Percentiles rank a stretch among this genome's conserved stretches.
Conservation (phyloP, 1,140 invertebrate species). For the Camponotus pennsylvanicus region DNA sequence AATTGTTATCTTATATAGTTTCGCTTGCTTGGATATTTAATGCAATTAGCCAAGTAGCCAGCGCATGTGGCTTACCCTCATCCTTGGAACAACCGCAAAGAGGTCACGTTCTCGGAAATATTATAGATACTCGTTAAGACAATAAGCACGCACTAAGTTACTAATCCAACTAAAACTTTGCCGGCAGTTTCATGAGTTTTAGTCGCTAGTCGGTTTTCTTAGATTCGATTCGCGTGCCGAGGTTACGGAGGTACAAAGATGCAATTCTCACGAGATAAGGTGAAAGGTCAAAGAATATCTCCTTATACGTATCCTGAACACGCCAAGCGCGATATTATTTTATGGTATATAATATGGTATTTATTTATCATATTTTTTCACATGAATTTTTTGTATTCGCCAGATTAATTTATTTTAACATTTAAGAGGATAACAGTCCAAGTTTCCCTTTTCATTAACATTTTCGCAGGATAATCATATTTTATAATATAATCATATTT, state of each 20-base stretch:
- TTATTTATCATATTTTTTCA: neutral
- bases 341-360: neutral
- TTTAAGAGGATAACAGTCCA: neutral
- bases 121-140: constrained; percentile 38
- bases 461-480: neutral
- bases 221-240: constrained; percentile 78
- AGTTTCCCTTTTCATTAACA: neutral
- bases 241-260: constrained; percentile 68
- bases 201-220: constrained; percentile 71
- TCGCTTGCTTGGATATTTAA: constrained; percentile 4
- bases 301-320: constrained; percentile 22
- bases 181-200: constrained; percentile 55
- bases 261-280: constrained; percentile 72
- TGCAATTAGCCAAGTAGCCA: constrained; percentile 39
- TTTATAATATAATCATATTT: constrained; percentile 19
- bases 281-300: constrained; percentile 62
- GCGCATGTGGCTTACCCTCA: constrained; percentile 24
- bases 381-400: neutral
- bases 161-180: constrained; percentile 65
- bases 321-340: constrained; percentile 6
- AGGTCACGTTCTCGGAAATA: constrained; percentile 53
- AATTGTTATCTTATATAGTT: neutral
- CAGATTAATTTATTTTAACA: neutral
- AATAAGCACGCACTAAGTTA: constrained; percentile 56
- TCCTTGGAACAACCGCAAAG: constrained; percentile 7